These are phyloP conservation scores for Toxostoma redivivum DNA, from an alignment of 2,113 vertebrate genomes.

Conservation along the genomic window DNA sequence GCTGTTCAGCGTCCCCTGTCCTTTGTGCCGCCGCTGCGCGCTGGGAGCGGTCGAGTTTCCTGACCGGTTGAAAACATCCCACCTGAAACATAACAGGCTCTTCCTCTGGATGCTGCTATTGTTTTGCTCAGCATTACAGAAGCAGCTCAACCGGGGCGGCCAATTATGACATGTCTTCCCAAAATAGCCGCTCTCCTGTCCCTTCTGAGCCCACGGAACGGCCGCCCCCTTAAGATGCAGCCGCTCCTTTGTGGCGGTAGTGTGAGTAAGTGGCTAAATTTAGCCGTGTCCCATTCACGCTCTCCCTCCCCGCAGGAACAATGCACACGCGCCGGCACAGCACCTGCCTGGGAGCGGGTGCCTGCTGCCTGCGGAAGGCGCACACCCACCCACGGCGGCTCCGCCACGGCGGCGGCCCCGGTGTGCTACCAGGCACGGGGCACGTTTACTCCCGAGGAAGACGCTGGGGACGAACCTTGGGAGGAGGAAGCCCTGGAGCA, in stretches of 20 bases:
- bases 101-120: slow-evolving; percentile 79
- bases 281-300: slow-evolving; percentile 69
- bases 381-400: slow-evolving; percentile 73
- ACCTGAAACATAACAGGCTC: slow-evolving; percentile 82
- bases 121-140: slow-evolving; percentile 74
- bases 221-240: slow-evolving; percentile 74
- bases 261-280: slow-evolving; percentile 74
- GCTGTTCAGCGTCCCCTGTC: slow-evolving; percentile 63
- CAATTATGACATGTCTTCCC: slow-evolving; percentile 77
- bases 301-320: slow-evolving; percentile 71
- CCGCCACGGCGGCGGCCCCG: slow-evolving; percentile 68
- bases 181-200: slow-evolving; percentile 75
- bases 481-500: slow-evolving; percentile 45
- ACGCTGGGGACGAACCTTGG: slow-evolving; percentile 29
- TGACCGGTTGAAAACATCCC: slow-evolving; percentile 78
- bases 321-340: slow-evolving; percentile 64
- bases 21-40: slow-evolving; percentile 70
- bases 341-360: slow-evolving; percentile 74
- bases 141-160: slow-evolving; percentile 69
- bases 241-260: slow-evolving; percentile 72
- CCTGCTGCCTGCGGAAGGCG: slow-evolving; percentile 70
- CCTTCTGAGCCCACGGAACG: slow-evolving; percentile 69
- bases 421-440: slow-evolving; percentile 62
- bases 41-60: slow-evolving; percentile 75
- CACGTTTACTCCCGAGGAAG: slow-evolving; percentile 71